Evolutionary conservation across 2,113 vertebrate species (phyloP).

Genomic region (Corythoichthys intestinalis): DNA sequence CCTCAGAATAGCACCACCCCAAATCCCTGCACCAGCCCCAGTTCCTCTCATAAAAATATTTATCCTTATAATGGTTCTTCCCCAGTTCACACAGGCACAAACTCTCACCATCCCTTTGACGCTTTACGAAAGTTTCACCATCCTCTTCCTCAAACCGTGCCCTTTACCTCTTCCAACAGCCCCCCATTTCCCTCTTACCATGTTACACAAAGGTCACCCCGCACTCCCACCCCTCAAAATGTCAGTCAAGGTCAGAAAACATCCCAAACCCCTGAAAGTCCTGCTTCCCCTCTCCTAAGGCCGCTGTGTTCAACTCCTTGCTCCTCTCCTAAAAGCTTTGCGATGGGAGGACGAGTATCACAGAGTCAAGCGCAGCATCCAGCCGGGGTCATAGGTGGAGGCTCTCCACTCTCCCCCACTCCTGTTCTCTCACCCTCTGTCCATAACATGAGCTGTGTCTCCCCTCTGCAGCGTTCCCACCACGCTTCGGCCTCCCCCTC

Average conservation of each 20-base stretch:
- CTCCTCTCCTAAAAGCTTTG: slow-evolving; percentile 46
- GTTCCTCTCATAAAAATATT: slow-evolving; percentile 51
- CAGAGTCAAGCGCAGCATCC: slow-evolving; percentile 42
- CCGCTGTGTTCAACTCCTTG: slow-evolving; percentile 49
- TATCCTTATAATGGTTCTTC: slow-evolving; percentile 63
- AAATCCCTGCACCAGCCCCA: slow-evolving; percentile 50
- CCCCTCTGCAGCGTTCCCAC: slow-evolving; percentile 68
- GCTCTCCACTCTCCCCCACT: slow-evolving; percentile 47
- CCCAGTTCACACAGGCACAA: slow-evolving; percentile 44
- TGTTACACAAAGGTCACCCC: slow-evolving; percentile 61
- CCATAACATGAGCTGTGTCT: slow-evolving; percentile 59
- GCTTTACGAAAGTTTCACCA: slow-evolving; percentile 60
- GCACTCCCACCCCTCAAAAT: slow-evolving; percentile 56
- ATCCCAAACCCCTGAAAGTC: slow-evolving; percentile 63
- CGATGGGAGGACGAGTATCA: slow-evolving; percentile 44
- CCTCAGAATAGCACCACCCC: slow-evolving; percentile 48
- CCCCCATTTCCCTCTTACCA: slow-evolving; percentile 49
- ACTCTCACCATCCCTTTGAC: slow-evolving; percentile 54
- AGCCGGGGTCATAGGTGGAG: slow-evolving; percentile 41
- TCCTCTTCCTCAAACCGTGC: slow-evolving; percentile 37
- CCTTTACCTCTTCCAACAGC: slow-evolving; percentile 45
- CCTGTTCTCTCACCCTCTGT: slow-evolving; percentile 61
- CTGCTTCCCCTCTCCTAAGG: slow-evolving; percentile 54
- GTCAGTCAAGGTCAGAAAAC: slow-evolving; percentile 65
- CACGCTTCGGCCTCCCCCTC: slow-evolving; percentile 73